Evolutionary conservation across 2,888 invertebrate species (phyloP).

Genomic region (Harmothoe impar): DNA sequence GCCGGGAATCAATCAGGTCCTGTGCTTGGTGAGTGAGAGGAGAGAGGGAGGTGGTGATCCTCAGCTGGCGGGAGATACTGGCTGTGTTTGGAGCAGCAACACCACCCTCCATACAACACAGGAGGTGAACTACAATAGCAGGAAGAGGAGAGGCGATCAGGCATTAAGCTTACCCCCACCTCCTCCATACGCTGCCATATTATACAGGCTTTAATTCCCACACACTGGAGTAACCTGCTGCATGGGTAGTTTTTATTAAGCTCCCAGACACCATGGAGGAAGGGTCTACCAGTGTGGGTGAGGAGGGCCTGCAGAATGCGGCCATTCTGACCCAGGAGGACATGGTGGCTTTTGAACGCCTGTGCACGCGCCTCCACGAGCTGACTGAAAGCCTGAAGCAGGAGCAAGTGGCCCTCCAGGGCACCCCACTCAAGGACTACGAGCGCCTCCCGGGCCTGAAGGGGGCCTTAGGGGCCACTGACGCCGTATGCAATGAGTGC

Average conservation of each 20-base stretch:
- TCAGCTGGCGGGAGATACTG: no score
- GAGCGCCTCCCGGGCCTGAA: neutral
- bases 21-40: no score
- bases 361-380: constrained; percentile 26
- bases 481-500: constrained; percentile 1
- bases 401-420: constrained; percentile 21
- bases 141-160: neutral
- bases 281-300: neutral
- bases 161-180: neutral
- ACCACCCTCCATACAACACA: no score
- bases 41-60: no score
- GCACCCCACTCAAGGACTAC: neutral
- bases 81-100: no score
- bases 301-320: neutral
- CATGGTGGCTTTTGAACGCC: neutral
- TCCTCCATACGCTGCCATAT: no score
- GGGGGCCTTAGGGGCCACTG: constrained; percentile 5
- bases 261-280: neutral
- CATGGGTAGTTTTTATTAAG: neutral
- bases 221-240: neutral
- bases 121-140: neutral
- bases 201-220: neutral
- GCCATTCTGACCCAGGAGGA: constrained; percentile 45
- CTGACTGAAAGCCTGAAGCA: neutral
- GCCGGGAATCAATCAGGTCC: no score